Conservation (phyloP, 92 coral and sea anemone species). For the Phenganax marumi region DNA sequence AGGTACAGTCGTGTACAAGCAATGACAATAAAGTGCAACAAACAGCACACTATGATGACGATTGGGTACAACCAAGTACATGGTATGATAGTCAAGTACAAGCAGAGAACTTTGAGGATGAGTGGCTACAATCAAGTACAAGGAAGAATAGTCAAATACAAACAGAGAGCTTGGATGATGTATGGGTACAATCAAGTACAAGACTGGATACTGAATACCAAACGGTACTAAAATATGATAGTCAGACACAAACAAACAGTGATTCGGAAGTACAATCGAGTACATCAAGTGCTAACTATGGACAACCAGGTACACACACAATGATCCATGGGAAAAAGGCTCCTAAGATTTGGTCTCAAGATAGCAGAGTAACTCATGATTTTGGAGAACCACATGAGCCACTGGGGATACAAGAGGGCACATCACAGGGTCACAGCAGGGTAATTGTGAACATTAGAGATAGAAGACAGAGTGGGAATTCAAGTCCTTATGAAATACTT, state of each 20-base stretch:
- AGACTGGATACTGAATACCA: no score
- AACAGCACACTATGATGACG: no score
- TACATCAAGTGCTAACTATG: neutral
- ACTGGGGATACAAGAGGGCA: neutral
- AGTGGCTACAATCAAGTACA: neutral
- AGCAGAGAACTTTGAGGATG: neutral
- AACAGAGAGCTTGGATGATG: neutral
- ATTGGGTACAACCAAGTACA: neutral
- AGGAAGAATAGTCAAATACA: neutral
- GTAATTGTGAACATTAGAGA: conserved; percentile 21
- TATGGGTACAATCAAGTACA: no score
- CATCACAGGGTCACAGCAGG: neutral
- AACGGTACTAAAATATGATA: no score
- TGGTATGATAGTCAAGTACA: neutral
- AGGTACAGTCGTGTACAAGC: neutral
- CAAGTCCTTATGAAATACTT: neutral
- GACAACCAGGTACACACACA: neutral
- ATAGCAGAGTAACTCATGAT: neutral
- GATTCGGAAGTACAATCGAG: neutral
- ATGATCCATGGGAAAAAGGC: neutral
- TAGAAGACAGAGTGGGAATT: conserved; percentile 2
- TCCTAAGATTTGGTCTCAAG: neutral
- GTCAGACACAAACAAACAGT: neutral
- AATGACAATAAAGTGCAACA: no score
- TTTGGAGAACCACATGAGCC: conserved; percentile 9